Conservation (phyloP, 2,113 vertebrate genomes). For the Tenrec ecaudatus region DNA sequence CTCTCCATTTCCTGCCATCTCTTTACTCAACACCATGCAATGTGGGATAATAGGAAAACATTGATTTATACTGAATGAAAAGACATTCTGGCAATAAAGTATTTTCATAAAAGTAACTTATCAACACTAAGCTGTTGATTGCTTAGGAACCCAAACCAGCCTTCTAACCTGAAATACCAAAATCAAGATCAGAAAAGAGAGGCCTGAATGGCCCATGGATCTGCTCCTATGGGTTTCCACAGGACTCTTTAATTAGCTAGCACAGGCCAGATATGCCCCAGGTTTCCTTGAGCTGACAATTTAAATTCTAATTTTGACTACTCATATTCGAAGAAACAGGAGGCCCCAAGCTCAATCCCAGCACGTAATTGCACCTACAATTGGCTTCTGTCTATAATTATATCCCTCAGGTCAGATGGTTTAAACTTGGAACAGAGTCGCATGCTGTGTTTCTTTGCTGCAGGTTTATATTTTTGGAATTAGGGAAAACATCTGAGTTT, state of each 20-base stretch:
- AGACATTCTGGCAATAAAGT: not conserved
- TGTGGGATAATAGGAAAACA: not conserved
- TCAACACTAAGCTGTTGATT: not conserved
- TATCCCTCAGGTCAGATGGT: conserved; percentile 59
- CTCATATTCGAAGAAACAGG: conserved; percentile 66
- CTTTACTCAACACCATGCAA: not conserved
- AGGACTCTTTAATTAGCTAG: conserved; percentile 42
- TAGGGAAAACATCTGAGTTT: not conserved
- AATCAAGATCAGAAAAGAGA: not conserved
- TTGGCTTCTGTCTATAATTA: conserved; percentile 65
- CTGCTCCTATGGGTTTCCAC: not conserved
- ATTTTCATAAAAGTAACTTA: conserved; percentile 25
- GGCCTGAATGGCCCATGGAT: not conserved
- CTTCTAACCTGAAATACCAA: not conserved
- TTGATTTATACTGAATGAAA: conserved; percentile 34
- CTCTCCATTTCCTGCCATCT: not conserved
- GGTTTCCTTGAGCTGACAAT: conserved; percentile 53
- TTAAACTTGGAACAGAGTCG: conserved; percentile 48
- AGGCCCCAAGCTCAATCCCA: conserved; percentile 19
- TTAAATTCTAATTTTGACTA: conserved; percentile 73
- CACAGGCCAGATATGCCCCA: conserved; percentile 34
- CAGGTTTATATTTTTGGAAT: conserved; percentile 40
- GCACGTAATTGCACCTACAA: conserved; percentile 34
- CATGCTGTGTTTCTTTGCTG: conserved; percentile 31
- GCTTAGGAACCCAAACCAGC: not conserved